phyloP scores from a whole-genome alignment of 2,113 vertebrate genomes.

The Cheirogaleus medius region DNA sequence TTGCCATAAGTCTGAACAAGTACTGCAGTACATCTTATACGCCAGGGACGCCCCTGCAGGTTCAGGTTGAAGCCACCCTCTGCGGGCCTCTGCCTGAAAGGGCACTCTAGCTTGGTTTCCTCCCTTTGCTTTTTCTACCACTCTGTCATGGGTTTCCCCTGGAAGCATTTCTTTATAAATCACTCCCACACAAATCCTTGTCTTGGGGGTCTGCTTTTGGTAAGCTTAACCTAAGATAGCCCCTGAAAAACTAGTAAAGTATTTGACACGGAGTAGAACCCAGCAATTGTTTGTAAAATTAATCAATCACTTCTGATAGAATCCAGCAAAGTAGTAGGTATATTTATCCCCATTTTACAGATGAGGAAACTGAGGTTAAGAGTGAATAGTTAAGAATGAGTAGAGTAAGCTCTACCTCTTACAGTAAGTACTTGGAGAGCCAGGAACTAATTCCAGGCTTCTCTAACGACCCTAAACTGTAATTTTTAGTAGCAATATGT shows the following conservation, averaged over 20 bases:
- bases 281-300: background rate
- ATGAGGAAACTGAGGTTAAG: background rate
- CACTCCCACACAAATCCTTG: background rate
- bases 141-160: background rate
- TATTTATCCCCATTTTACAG: background rate
- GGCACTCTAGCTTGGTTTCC: background rate
- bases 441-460: background rate
- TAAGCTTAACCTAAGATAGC: background rate
- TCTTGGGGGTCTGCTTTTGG: background rate
- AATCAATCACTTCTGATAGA: background rate
- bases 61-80: background rate
- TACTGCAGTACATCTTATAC: background rate
- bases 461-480: background rate
- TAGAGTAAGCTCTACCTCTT: background rate
- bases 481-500: background rate
- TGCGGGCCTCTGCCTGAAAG: background rate
- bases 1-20: background rate
- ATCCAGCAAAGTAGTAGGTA: background rate
- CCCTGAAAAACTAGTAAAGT: background rate
- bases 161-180: background rate
- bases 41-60: background rate
- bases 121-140: background rate
- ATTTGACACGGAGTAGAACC: background rate
- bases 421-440: background rate
- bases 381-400: background rate